Evolutionary conservation across 2,113 vertebrate species (phyloP).

Genomic region (Menura novaehollandiae): DNA sequence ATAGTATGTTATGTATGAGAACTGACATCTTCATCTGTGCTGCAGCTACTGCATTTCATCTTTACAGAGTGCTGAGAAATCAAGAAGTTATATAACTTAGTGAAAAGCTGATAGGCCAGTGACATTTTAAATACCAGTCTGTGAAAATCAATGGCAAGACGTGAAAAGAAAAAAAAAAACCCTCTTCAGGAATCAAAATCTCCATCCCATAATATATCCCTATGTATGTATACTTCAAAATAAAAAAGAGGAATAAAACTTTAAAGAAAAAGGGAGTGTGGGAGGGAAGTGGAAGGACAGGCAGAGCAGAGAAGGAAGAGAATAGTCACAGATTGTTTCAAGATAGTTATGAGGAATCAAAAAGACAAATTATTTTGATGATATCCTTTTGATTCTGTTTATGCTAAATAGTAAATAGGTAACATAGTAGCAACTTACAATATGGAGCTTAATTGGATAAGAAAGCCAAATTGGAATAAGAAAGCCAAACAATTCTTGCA

Average conservation of each 20-base stretch:
- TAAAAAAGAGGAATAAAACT: background rate
- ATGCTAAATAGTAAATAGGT: background rate
- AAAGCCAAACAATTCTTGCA: background rate
- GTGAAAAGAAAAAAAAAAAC: background rate
- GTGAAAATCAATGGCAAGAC: conserved; percentile 17
- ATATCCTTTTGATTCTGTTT: background rate
- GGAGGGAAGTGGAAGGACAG: background rate
- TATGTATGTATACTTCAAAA: background rate
- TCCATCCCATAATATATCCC: background rate
- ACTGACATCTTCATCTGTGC: background rate
- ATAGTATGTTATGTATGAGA: background rate
- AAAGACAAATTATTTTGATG: background rate
- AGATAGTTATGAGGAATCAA: background rate
- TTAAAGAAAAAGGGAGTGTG: background rate
- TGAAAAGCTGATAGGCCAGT: background rate
- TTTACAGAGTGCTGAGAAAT: background rate
- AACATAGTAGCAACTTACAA: background rate
- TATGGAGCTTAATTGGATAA: background rate
- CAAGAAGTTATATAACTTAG: background rate
- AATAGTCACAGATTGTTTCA: background rate
- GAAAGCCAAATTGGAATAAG: background rate
- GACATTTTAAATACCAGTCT: background rate
- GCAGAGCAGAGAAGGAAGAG: background rate
- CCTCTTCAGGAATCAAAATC: background rate
- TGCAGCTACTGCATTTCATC: conserved; percentile 7